A percentile compares a stretch with the other conserved stretches of the same genome.
These are phyloP conservation scores for Clarias pachynema DNA, from an alignment of 2,797 vertebrate genomes.

Conservation along the genomic window DNA sequence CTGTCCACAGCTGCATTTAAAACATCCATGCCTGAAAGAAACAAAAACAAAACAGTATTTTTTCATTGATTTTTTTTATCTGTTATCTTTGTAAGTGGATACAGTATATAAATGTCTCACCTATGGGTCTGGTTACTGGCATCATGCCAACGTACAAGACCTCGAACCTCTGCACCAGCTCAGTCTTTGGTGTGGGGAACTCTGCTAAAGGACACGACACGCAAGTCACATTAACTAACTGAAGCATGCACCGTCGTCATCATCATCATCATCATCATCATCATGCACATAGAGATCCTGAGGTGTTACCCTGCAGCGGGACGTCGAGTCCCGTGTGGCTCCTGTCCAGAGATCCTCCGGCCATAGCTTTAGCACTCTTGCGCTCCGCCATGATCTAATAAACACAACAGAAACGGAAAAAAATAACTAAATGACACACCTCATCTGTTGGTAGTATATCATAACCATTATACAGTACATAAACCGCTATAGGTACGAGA, in stretches of 20 bases:
- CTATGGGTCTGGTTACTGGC: slow-evolving; percentile 88
- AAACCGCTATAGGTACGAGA: too few species aligned
- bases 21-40: slow-evolving; percentile 86
- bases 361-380: slow-evolving; percentile 95
- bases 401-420: neutral
- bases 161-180: slow-evolving; percentile 96
- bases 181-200: slow-evolving; percentile 98
- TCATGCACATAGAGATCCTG: neutral
- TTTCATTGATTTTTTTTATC: too few species aligned
- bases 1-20: slow-evolving; percentile 91
- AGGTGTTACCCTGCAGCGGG: slow-evolving; percentile 88
- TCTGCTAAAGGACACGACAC: slow-evolving; percentile 80
- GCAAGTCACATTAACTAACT: neutral
- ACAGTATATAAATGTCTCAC: slow-evolving; percentile 67
- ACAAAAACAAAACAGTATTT: neutral
- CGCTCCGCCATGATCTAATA: slow-evolving; percentile 95
- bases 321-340: slow-evolving; percentile 85
- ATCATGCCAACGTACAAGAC: slow-evolving; percentile 93
- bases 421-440: neutral
- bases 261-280: too few species aligned
- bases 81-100: too few species aligned
- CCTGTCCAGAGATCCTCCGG: slow-evolving; percentile 84
- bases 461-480: too few species aligned
- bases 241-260: neutral
- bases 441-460: too few species aligned